phyloP scores from a whole-genome alignment of 2,888 invertebrate species.

The Hydraecia micacea region DNA sequence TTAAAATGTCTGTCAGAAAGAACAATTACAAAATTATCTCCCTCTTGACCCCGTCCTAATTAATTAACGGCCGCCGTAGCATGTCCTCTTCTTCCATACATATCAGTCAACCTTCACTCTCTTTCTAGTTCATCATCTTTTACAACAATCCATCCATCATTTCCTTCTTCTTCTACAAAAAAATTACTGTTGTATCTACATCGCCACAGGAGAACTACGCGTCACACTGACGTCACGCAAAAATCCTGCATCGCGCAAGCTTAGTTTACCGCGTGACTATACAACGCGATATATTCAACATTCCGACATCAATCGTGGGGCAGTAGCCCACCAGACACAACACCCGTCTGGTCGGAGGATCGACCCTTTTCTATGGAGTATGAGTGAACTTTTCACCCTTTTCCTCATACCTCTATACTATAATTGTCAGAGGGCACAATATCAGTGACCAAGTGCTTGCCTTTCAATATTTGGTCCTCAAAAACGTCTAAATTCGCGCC shows the following conservation, averaged over 20 bases:
- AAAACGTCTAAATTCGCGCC: constrained; percentile 21
- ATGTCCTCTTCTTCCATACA: neutral
- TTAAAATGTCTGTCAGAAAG: neutral
- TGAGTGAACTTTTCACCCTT: neutral
- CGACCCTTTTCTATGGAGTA: too few relatives aligned
- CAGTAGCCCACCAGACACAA: neutral
- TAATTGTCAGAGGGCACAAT: neutral
- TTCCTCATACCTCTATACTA: neutral
- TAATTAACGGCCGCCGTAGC: too few relatives aligned
- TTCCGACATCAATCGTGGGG: too few relatives aligned
- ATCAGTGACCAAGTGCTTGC: neutral
- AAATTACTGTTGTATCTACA: neutral
- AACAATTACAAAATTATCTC: too few relatives aligned
- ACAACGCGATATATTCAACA: too few relatives aligned
- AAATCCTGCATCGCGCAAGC: neutral
- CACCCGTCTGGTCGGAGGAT: neutral
- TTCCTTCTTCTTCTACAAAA: neutral
- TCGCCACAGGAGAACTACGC: neutral
- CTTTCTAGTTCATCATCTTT: neutral
- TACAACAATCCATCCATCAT: neutral
- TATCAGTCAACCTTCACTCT: neutral
- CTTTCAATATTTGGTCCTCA: neutral
- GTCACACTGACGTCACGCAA: too few relatives aligned
- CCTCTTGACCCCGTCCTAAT: too few relatives aligned
- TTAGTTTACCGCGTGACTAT: neutral